Evolutionary conservation across 2,797 vertebrate species (phyloP), one percentile per base, ranked within the genome.

Genomic region (Epinephelus awoara): DNA sequence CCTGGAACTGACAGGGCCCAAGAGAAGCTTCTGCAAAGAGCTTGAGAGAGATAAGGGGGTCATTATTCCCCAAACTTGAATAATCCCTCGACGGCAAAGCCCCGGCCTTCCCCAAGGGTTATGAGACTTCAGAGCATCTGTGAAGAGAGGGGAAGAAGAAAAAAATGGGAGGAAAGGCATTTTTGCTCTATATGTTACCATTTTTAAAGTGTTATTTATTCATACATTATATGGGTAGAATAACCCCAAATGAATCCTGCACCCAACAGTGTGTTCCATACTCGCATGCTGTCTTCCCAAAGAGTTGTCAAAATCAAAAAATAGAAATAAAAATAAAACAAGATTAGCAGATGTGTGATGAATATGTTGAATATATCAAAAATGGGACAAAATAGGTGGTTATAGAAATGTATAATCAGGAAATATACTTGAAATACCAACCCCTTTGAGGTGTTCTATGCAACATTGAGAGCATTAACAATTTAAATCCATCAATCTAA

Each of bases 1-100:
- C 71, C 85, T 64, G 69, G 78, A 92, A 88, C 83, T 91, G 91
- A 88, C 90, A 81, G 83, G 83, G 67, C 90, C 90, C 88, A 86
- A 83, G 91, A 93, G 89, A 72, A 91, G 88, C 88, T 52, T 86
- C 80, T 89, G 90, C 87, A 88, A 74, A 90, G 89, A 87, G 84
- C 84, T 73, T 21, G 72, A 23, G 72, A 74, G 77, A 87, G 93
- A 93, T 93, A 92, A 94, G 90, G 79, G 19, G 71, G 83, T 89
- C 90, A 93, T 92, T 93, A 94, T 94, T 91, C 85, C 85, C 81
- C 77, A 87, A 94, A 92, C 90, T 86, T 90, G 79, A 92, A 89
- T 92, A 90, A 93, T 93, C 92, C 91, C 90, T 90, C 49, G 56
- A 87, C 34, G 47, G 80, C 79, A 88, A 83, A 80, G 72, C 61